phyloP scores from a whole-genome alignment of 1,140 invertebrate species.

The Drosophila kepulauana region DNA sequence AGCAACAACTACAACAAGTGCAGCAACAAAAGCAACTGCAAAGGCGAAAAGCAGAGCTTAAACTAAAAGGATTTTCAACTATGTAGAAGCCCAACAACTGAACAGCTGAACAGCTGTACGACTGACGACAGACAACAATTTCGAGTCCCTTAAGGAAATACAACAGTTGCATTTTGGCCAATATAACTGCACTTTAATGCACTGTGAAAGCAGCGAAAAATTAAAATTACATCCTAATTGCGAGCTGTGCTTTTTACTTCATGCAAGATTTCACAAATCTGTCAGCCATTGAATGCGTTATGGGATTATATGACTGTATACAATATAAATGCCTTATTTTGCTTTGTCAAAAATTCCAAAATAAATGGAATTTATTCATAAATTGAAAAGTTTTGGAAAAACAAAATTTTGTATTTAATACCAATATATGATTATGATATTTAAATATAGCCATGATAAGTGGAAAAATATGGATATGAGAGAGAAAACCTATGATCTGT shows the following conservation, averaged over 20 bases:
- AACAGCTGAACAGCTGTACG: not conserved
- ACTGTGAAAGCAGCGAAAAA: conserved; percentile 4
- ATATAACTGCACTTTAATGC: conserved; percentile 34
- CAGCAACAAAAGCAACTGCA: not conserved
- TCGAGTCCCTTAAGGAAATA: conserved; percentile 17
- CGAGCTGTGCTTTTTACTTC: not conserved
- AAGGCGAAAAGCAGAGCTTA: conserved; percentile 46
- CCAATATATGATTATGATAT: too few species aligned
- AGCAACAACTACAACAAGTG: not conserved
- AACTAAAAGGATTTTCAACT: conserved; percentile 51
- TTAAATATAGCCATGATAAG: too few species aligned
- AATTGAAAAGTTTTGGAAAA: too few species aligned
- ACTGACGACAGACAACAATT: conserved; percentile 5
- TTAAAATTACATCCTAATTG: conserved; percentile 28
- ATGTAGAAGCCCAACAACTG: conserved; percentile 15
- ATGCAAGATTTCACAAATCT: not conserved
- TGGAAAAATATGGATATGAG: too few species aligned
- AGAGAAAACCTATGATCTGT: too few species aligned
- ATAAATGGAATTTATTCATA: too few species aligned
- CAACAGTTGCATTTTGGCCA: conserved; percentile 13
- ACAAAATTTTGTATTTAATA: too few species aligned
- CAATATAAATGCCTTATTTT: too few species aligned
- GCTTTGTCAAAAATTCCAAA: too few species aligned
- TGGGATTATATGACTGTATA: too few species aligned
- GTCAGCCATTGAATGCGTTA: too few species aligned